Evolutionary conservation across 1,140 invertebrate species (phyloP), one percentile per base, ranked within the genome.

Genomic region (Caenorhabditis inopinata): DNA sequence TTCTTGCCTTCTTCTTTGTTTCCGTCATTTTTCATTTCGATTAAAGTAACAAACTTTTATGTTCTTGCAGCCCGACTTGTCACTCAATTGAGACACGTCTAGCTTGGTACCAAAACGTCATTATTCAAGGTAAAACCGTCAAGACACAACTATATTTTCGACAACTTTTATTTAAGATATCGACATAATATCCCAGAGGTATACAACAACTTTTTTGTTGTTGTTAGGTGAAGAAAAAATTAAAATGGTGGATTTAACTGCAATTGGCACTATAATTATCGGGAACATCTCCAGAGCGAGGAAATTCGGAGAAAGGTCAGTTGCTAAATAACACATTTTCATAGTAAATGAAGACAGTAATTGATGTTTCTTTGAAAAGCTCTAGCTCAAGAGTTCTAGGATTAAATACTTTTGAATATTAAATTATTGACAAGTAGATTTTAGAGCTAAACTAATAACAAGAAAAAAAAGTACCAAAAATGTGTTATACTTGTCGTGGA

Each of bases 261-360:
- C 35, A 5, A 25, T 68, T 11, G 58, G 58, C 11, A 68, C 58
- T 7, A 68, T 68, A 18, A 68, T 42, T 5, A 29, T 68, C 12
- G 58, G 58, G 14, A 68, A 68, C 12, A 38, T 68, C 12, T 38
- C 58, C 16, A 16, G 58, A 25, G 58, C 58, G 7, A 29, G 58
- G 5, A 68, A 68, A 9, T 68, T 68, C 21, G 58, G 58, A 68
- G 58, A 68, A 38, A 68, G 27, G 58, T 68, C n/a, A 68, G 58
- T 68, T 68, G 1, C 9, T 5, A n/a, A 23, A 58, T 3, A 14
- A 32, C 11, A 3, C 5, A 11, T n/a, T 7, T 23, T 11, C 49
- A 51, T 51, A 25, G 11, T 25, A n/a, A 51, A 51, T 51, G 49
- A 51, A 14, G 49, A 25, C 9, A 25, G 21, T 25, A 51, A 7